Base-by-base conservation (phyloP, 2,113 vertebrate genomes). In the Murina feae region DNA sequence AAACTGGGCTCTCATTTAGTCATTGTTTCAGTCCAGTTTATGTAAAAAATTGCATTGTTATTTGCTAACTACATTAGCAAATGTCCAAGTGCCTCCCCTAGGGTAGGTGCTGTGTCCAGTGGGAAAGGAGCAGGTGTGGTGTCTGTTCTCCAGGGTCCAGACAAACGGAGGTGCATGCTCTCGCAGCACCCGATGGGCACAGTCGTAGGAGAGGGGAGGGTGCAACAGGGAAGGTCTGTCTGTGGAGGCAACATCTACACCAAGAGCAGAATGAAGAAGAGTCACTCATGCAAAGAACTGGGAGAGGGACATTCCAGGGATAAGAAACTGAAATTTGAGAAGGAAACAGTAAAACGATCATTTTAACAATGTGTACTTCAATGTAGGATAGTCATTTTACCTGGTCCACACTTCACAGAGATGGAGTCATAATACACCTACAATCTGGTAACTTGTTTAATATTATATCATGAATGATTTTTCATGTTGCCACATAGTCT, bases 201-300 rank as follows among this genome's bases (percentile, higher is more conserved):
- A 20, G 6, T 0, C 8, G 18, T 5, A 0, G 5, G 5, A 28
- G 9, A 2, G 7, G 42, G 18, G 17, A 4, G 25, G 5, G 5
- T 39, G 4, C n/a, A 12, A 74, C 65, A 51, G 47, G 63, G 20
- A 71, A 37, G 25, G 28, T 39, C 32, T 12, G 8, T 25, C 47
- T 13, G 30, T 85, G 25, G 28, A 94, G 23, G 14, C 1, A 10
- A n/a, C 5, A 20, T 9, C 32, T 11, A 39, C 49, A 81, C 5
- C 35, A 25, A 85, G 32, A 74, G n/a, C 1, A 21, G 58, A 16
- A 60, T 13, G 9, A 32, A 72, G 72, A 58, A 37, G 53, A 66
- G 30, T 23, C 30, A 76, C 14, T 39, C 11, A 65, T 16, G 1
- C 18, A 55, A 49, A 92, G 65, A 74, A 51, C 12, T 20, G 20